These are phyloP conservation scores for Rhinoraja longicauda DNA, from an alignment of 2,797 vertebrate genomes.

Conservation along the genomic window DNA sequence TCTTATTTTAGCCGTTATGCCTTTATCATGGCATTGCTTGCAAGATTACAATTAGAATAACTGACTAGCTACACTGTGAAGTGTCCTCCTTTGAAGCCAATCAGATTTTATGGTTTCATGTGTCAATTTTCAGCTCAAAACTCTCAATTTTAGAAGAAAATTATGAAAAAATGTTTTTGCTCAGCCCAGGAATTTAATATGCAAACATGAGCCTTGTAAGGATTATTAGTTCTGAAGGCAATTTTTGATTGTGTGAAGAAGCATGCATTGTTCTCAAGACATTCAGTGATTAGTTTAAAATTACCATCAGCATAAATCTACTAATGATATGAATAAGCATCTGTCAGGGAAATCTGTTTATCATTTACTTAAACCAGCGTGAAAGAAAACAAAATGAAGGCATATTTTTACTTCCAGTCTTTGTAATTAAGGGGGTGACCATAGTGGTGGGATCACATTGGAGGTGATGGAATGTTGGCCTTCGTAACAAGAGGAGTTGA, in stretches of 20 bases:
- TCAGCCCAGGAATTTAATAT: slow-evolving; percentile 3
- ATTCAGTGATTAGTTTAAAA: neutral
- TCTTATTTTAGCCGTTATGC: neutral
- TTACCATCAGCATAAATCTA: neutral
- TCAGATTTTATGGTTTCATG: neutral
- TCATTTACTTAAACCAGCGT: neutral
- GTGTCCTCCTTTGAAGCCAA: neutral
- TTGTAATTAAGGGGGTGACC: neutral
- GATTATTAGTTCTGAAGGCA: neutral
- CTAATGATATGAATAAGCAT: neutral
- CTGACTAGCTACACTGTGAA: neutral
- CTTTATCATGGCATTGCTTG: neutral
- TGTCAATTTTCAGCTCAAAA: neutral
- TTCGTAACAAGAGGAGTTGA: too few species aligned
- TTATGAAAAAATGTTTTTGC: neutral
- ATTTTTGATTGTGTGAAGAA: neutral
- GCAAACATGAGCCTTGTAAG: neutral
- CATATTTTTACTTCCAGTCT: neutral
- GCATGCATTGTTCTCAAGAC: neutral
- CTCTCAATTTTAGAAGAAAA: neutral
- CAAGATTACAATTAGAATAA: neutral
- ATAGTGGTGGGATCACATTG: too few species aligned
- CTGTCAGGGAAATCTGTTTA: neutral
- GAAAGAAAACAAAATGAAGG: neutral
- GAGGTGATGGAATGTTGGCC: too few species aligned